phyloP scores from a whole-genome alignment of 2,797 vertebrate genomes.

The Hoplostethus mediterraneus region DNA sequence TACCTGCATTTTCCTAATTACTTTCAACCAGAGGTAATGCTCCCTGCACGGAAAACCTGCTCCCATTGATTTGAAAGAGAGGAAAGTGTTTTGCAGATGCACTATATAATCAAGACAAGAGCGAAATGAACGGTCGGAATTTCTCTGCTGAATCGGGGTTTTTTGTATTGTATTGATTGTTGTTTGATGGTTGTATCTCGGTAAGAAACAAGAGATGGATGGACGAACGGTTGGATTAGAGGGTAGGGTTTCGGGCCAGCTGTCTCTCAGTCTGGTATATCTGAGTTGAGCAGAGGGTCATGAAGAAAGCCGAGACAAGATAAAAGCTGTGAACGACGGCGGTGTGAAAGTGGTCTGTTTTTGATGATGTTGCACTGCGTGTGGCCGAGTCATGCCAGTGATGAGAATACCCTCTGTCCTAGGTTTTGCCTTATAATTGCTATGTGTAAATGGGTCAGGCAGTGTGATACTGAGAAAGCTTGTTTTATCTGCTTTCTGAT shows the following conservation, averaged over 20 bases:
- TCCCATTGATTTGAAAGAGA: no score
- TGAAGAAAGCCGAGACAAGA: not conserved
- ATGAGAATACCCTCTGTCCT: not conserved
- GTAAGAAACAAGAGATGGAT: not conserved
- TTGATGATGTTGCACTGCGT: not conserved
- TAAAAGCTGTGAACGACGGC: not conserved
- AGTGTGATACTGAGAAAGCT: not conserved
- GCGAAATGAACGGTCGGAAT: no score
- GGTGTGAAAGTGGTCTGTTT: not conserved
- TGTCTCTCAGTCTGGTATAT: not conserved
- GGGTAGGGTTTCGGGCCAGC: not conserved
- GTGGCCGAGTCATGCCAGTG: not conserved
- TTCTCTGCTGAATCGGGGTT: not conserved
- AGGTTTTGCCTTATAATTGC: not conserved
- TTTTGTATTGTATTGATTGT: conserved; percentile 16
- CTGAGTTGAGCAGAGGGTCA: not conserved
- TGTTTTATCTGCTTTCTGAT: not conserved
- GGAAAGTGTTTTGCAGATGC: no score
- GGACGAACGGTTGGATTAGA: not conserved
- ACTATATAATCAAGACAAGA: no score
- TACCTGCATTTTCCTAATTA: no score
- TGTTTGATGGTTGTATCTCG: not conserved
- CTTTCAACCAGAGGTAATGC: no score
- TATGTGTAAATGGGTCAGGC: not conserved
- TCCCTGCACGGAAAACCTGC: no score